These are phyloP conservation scores for Smutsia gigantea DNA, from an alignment of 2,797 vertebrate genomes.

Conservation along the genomic window DNA sequence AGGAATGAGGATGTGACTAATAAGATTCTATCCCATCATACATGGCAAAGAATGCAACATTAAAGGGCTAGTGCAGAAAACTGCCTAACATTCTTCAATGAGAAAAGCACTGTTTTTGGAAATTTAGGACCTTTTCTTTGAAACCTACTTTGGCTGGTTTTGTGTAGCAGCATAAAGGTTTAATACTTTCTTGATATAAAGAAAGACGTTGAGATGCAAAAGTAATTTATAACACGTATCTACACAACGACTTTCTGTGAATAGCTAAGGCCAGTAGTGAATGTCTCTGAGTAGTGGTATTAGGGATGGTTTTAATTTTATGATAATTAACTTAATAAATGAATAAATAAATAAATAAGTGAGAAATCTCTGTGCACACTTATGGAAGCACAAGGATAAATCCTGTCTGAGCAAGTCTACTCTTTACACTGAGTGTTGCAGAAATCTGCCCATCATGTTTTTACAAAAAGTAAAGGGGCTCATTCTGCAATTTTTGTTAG, in stretches of 20 bases:
- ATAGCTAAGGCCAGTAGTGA: neutral
- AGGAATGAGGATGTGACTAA: neutral
- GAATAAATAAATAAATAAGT: neutral
- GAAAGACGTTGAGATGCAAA: neutral
- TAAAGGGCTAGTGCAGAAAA: constrained; percentile 17
- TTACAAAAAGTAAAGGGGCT: neutral
- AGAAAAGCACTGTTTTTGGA: constrained; percentile 25
- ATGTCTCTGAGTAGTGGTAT: neutral
- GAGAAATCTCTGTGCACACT: neutral
- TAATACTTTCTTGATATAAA: neutral
- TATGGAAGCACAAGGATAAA: neutral
- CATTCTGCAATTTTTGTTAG: constrained; percentile 5
- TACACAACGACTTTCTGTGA: neutral
- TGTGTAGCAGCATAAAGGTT: neutral
- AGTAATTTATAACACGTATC: neutral
- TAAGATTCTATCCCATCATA: neutral
- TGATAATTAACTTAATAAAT: constrained; percentile 33
- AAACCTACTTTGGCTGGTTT: constrained; percentile 20
- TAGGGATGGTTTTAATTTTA: constrained; percentile 30
- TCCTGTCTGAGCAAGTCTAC: neutral
- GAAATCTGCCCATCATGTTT: neutral
- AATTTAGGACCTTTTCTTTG: constrained; percentile 45
- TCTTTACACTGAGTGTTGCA: neutral
- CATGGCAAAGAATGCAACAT: constrained; percentile 32
- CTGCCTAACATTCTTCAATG: constrained; percentile 15